Evolutionary conservation across 2,797 vertebrate genomes (phyloP), one percentile per base, ranked within the genome.

Genomic region (Sebastes cheni): DNA sequence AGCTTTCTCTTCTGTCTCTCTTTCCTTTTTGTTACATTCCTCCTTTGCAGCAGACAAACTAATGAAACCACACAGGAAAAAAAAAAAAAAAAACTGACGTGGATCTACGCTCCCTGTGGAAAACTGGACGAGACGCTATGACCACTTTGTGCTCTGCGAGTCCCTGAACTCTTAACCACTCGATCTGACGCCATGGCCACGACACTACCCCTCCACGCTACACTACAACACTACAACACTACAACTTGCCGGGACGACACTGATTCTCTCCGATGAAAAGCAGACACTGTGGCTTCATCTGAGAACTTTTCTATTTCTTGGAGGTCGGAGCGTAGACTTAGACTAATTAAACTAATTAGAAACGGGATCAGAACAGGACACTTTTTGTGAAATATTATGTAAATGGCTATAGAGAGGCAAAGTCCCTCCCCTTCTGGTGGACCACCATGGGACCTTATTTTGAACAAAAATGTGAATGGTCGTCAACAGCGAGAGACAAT

Each of bases 1-100:
- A 83, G 81, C 74, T 75, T 54, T 78, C 67, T 74, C 61, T 66
- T 72, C 46, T 80, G 27, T 75, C 70, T 76, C 70, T 75, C 77
- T 80, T 12, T 68, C 59, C 77, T 72, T 86, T 32, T 50, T 80
- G 72, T 91, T 82, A 91, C 91, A 93, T 93, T 95, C 94, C 91
- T 91, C 56, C 79, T 20, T 71, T 76, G 52, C 83, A 81, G 83
- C 87, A 83, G 62, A 89, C 80, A 25, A 67, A 80, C 39, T 76
- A 82, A 86, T 62, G 71, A 85, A 81, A 80, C 82, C 52, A 81
- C 82, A 69, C 2, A 14, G 67, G 12, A 6, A 55, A 80, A 72
- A 11, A 52, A 55, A 80, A 72, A 11, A 52, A 29, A 11, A 22
- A 50, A 82, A 76, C 60, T n/a, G 81, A 71, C 9, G 67, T 86